A percentile compares a stretch with the other conserved stretches of the same genome.
Conservation (phyloP, 2,113 vertebrate species). For the Xiphophorus couchianus region DNA sequence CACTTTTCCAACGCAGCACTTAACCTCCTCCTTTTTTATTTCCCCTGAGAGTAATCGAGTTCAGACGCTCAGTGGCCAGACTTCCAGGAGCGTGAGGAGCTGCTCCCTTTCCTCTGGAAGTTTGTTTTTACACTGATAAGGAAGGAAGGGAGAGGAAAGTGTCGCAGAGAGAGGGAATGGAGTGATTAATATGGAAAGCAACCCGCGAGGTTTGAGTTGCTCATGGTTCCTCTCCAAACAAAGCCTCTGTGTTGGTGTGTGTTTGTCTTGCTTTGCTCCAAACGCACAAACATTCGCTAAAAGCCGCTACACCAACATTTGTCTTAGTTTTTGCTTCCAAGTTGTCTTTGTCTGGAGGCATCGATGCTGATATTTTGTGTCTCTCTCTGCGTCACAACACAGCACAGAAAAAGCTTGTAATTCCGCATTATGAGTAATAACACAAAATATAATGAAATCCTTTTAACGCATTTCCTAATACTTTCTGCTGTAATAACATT, state of each 20-base stretch:
- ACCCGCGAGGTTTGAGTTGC: conserved; percentile 53
- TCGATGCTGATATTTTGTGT: conserved; percentile 14
- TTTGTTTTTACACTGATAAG: conserved; percentile 27
- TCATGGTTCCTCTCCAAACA: conserved; percentile 69
- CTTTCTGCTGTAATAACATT: too few relatives aligned
- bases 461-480: too few relatives aligned
- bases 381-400: too few relatives aligned
- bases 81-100: conserved; percentile 7
- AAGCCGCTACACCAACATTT: conserved; percentile 41
- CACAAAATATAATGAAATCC: too few relatives aligned
- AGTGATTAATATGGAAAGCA: conserved; percentile 59
- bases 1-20: neutral
- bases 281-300: conserved; percentile 33
- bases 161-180: conserved; percentile 47
- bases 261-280: conserved; percentile 25
- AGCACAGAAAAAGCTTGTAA: too few relatives aligned
- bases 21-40: neutral
- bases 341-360: conserved; percentile 17
- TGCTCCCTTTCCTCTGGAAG: conserved; percentile 1
- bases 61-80: neutral
- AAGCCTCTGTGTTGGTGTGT: conserved; percentile 46
- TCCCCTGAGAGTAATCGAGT: neutral
- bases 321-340: conserved; percentile 44
- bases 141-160: conserved; percentile 30
- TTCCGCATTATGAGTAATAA: too few relatives aligned